phyloP scores from a whole-genome alignment of 2,113 vertebrate genomes.

The Sylvietta virens region DNA sequence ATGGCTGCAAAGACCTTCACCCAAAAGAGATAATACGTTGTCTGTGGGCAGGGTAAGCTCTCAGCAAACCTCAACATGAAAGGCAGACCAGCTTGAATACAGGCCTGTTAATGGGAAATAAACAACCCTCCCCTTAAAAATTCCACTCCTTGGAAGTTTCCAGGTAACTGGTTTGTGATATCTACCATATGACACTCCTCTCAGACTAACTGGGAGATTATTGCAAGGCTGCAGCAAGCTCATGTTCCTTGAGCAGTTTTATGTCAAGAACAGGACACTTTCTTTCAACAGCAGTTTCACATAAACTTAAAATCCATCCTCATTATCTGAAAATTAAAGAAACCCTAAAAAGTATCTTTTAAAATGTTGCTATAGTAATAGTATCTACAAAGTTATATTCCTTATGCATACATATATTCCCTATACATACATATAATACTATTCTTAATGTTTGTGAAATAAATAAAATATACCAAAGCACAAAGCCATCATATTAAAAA shows the following conservation, averaged over 20 bases:
- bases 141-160: neutral
- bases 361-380: neutral
- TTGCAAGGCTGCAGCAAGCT: neutral
- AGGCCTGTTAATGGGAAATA: neutral
- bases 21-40: neutral
- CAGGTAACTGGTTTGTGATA: constrained; percentile 24
- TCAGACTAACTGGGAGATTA: neutral
- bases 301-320: neutral
- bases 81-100: neutral
- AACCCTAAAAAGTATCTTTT: rapidly evolving
- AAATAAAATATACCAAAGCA: neutral
- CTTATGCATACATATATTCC: neutral
- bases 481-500: neutral
- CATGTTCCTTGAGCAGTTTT: neutral
- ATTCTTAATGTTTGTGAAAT: neutral
- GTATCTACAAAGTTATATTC: neutral
- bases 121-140: neutral
- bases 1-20: neutral
- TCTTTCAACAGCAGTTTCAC: neutral
- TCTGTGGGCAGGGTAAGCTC: neutral
- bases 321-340: neutral
- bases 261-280: neutral
- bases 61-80: neutral
- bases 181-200: neutral
- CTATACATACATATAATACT: neutral